phyloP scores from a whole-genome alignment of 2,797 vertebrate genomes.

The Eospalax fontanierii region DNA sequence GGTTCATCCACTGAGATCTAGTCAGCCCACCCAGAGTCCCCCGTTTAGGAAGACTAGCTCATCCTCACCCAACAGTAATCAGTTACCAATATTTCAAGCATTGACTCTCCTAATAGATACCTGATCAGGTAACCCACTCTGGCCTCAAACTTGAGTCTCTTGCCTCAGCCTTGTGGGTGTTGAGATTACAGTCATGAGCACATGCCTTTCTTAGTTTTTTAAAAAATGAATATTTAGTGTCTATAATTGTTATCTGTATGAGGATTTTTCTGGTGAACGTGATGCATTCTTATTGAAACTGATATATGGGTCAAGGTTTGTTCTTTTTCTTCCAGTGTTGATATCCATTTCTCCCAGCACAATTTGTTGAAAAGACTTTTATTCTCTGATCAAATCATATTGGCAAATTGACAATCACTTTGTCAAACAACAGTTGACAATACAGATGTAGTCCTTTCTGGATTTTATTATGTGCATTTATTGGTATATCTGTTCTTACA shows the following conservation, averaged over 20 bases:
- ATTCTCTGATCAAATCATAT: not conserved
- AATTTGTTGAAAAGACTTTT: conserved; percentile 34
- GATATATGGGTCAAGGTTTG: conserved; percentile 10
- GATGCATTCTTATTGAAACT: conserved; percentile 29
- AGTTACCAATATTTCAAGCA: too few species aligned
- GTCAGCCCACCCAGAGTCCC: too few species aligned
- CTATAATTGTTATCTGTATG: conserved; percentile 36
- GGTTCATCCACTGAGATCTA: too few species aligned
- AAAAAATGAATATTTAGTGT: conserved; percentile 4
- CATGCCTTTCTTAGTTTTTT: not conserved
- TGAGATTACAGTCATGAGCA: not conserved
- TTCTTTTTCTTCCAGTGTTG: not conserved
- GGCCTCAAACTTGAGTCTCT: not conserved
- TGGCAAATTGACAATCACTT: too few species aligned
- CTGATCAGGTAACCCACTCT: not conserved
- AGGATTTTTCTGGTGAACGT: conserved; percentile 9
- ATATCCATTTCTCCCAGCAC: conserved; percentile 1
- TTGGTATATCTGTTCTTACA: not conserved
- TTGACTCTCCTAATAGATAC: not conserved
- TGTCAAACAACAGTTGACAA: conserved; percentile 40
- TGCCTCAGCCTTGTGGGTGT: not conserved
- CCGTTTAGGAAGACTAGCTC: too few species aligned
- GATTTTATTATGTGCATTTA: not conserved
- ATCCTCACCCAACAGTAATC: too few species aligned
- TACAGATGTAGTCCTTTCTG: conserved; percentile 39